Evolutionary conservation across 2,797 vertebrate genomes (phyloP).

Genomic region (Lates japonicus): DNA sequence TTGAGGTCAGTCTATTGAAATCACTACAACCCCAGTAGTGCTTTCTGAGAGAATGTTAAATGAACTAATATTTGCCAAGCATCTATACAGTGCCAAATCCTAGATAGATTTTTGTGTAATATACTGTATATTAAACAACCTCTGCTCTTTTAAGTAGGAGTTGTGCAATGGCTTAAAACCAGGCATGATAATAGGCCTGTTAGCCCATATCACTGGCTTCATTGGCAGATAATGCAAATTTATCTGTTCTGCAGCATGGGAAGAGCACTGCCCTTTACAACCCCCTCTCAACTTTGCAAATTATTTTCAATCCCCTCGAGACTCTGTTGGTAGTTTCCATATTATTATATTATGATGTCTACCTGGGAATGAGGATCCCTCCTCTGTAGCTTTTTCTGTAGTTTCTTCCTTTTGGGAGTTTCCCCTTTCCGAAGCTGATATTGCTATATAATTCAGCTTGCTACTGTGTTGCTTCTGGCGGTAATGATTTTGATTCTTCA

Average conservation of each 20-base stretch:
- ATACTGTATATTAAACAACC: neutral
- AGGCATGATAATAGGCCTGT: conserved; percentile 1
- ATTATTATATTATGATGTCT: neutral
- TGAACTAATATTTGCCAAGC: neutral
- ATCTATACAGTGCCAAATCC: neutral
- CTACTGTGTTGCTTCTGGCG: neutral
- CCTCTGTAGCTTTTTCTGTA: too few relatives aligned
- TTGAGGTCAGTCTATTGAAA: conserved; percentile 38
- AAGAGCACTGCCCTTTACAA: neutral
- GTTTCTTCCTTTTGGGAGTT: too few relatives aligned
- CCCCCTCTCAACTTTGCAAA: neutral
- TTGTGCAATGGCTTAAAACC: neutral
- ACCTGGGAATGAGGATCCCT: neutral
- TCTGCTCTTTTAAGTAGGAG: neutral
- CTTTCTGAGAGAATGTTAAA: conserved; percentile 20
- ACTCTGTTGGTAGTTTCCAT: neutral
- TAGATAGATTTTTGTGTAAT: neutral
- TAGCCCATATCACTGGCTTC: neutral
- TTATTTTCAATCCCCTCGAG: neutral
- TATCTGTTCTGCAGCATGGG: neutral
- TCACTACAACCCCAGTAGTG: neutral
- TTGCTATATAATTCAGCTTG: neutral
- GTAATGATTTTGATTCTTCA: neutral
- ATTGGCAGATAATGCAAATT: neutral
- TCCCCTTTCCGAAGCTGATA: neutral